Base-by-base conservation (phyloP, 2,113 vertebrate genomes). In the Neotoma lepida region DNA sequence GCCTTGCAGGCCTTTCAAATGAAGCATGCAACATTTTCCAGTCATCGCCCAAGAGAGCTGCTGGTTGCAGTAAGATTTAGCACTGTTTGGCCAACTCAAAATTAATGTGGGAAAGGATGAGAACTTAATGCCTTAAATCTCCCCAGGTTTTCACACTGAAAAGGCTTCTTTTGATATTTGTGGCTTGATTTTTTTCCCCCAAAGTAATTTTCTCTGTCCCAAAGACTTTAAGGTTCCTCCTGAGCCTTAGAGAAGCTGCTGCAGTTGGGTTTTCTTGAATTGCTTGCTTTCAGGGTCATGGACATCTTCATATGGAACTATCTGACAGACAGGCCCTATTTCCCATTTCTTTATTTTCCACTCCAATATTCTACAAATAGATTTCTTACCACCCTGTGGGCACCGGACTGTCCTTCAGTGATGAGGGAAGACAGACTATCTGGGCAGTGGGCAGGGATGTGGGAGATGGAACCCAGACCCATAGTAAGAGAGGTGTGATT, bases 161-260 rank as follows among this genome's bases (percentile, higher is more conserved):
- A 94, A 49, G 58, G 28, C 24, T 89, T 94, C 74, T 82, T 96
- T 64, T 41, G 88, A 58, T 81, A 93, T 93, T 71, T 73, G 77
- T 9, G 6, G 58, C 58, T 88, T 9, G n/a, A 33, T 77, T 44
- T 64, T 39, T n/a, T 61, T 2, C 4, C 28, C 73, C 51, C 56
- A 12, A 89, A 89, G 86, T 70, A 58, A 54, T 94, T 88, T 86
- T 90, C 86, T 91, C 49, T 66, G 76, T 95, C 35, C 39, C n/a
- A 76, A 88, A 76, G 56, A 90, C 88, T 94, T 92, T 76, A 95
- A 90, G 71, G 86, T 51, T 94, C 28, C 58, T 58, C 30, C 73
- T 9, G 54, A 61, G 80, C 46, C 64, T 85, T 63, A 22, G 84
- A 35, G 66, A 77, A 89, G 41, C 20, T n/a, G n/a, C 51, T 46